Evolutionary conservation across 2,113 vertebrate genomes (phyloP), one percentile per base, ranked within the genome.

Genomic region (Mastomys coucha): DNA sequence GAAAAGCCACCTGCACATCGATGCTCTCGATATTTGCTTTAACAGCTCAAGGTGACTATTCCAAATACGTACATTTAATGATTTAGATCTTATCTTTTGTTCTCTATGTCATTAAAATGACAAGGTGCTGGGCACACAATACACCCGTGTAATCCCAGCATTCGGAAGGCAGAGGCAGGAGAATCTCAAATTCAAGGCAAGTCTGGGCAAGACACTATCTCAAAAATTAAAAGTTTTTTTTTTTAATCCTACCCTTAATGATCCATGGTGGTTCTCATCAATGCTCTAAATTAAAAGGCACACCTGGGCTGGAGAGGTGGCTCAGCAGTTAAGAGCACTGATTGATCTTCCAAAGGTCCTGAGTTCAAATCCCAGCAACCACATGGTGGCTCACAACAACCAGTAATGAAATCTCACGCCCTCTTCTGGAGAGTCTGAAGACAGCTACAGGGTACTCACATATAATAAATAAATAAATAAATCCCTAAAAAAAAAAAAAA

Each of bases 21-120:
- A 60, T n/a, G 81, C 42, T 63, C 42, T 86, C 92, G 76, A 84
- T 8, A 93, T 69, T 42, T 93, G 65, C 36, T 86, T 90, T 80
- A 94, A 89, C 94, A 91, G 88, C 33, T 80, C 92, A 89, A 78
- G 63, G 60, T 53, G 26, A 82, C 84, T 58, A 87, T 87, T 80
- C 88, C 5, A 80, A 85, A 89, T 60, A 96, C 58, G 95, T 93
- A 93, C 31, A 91, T 91, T 94, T 88, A 89, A 95, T 82, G 60
- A 84, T 63, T 91, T 76, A 81, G 85, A 81, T 14, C 72, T 88
- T 85, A 88, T 85, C n/a, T 17, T 76, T 96, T 94, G 22, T 94
- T 80, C 69, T 80, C 72, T 73, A n/a, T 13, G 5, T 70, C 78
- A 70, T 90, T 89, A 93, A 93, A 87, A 95, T 90, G 9, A 13